phyloP scores from a whole-genome alignment of 2,888 invertebrate species.

The Drosophila austrosaltans region DNA sequence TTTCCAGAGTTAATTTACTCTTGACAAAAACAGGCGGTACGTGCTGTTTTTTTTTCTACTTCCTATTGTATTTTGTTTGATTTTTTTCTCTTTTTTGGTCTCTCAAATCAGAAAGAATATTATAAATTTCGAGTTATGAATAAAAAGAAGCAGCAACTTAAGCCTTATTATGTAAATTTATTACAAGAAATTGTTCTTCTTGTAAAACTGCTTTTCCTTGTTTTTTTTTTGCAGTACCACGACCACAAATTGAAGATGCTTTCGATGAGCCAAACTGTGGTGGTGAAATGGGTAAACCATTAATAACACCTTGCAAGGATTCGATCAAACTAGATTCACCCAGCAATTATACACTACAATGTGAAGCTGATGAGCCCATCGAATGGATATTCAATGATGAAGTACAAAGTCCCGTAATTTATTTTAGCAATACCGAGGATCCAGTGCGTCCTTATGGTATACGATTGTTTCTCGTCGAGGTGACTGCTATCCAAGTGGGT shows the following conservation, averaged over 20 bases:
- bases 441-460: slow-evolving; percentile 82
- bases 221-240: slow-evolving; percentile 67
- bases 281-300: slow-evolving; percentile 78
- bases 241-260: slow-evolving; percentile 49
- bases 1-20: no score
- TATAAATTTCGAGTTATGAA: neutral
- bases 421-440: slow-evolving; percentile 59
- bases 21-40: no score
- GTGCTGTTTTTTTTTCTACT: no score
- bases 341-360: slow-evolving; percentile 82
- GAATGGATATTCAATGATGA: slow-evolving; percentile 79
- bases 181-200: no score
- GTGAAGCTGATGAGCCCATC: slow-evolving; percentile 83
- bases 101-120: no score
- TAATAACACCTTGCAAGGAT: slow-evolving; percentile 80
- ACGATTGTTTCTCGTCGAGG: slow-evolving; percentile 84
- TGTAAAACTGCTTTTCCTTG: no score
- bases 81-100: no score
- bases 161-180: neutral
- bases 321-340: slow-evolving; percentile 80
- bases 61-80: no score
- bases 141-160: neutral
- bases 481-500: slow-evolving; percentile 84
- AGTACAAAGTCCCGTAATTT: neutral
- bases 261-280: slow-evolving; percentile 71